A percentile compares a stretch with the other conserved stretches of the same genome.
Conservation (phyloP, 1,140 invertebrate species). For the Drosophila rhopaloa region DNA sequence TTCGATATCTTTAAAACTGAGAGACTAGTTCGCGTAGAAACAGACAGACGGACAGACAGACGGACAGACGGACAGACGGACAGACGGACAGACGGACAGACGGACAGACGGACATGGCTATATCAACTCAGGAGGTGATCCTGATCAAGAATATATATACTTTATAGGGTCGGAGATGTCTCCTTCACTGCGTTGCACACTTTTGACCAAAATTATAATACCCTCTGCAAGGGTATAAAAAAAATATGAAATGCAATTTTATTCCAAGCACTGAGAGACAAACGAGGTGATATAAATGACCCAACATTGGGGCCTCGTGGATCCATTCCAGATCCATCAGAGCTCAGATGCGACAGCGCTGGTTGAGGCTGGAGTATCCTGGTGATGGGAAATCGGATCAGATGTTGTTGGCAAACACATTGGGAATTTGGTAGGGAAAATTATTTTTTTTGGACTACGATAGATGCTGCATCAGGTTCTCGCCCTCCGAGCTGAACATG, state of each 20-base stretch:
- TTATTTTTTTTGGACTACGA: neutral
- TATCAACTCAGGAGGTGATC: too few relatives aligned
- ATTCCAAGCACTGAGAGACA: constrained; percentile 19
- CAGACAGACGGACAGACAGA: too few relatives aligned
- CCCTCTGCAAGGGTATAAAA: too few relatives aligned
- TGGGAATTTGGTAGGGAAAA: neutral
- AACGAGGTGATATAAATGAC: constrained; percentile 33
- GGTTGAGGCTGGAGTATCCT: constrained; percentile 18
- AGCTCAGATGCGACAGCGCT: constrained; percentile 49
- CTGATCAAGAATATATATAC: too few relatives aligned
- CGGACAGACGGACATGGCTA: too few relatives aligned
- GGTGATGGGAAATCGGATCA: constrained; percentile 3
- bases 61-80: too few relatives aligned
- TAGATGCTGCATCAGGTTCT: constrained; percentile 18
- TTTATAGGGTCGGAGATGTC: too few relatives aligned
- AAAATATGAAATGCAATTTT: constrained; percentile 67
- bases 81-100: too few relatives aligned
- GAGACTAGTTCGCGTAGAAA: too few relatives aligned
- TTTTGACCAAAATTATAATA: too few relatives aligned
- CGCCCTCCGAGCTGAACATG: constrained; percentile 30
- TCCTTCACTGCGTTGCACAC: too few relatives aligned
- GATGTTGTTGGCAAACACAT: neutral
- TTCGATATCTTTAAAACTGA: too few relatives aligned
- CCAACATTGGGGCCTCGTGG: neutral
- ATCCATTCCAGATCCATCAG: constrained; percentile 3